Base-by-base conservation (phyloP, 2,888 invertebrate genomes). In the Dryobotodes eremita region DNA sequence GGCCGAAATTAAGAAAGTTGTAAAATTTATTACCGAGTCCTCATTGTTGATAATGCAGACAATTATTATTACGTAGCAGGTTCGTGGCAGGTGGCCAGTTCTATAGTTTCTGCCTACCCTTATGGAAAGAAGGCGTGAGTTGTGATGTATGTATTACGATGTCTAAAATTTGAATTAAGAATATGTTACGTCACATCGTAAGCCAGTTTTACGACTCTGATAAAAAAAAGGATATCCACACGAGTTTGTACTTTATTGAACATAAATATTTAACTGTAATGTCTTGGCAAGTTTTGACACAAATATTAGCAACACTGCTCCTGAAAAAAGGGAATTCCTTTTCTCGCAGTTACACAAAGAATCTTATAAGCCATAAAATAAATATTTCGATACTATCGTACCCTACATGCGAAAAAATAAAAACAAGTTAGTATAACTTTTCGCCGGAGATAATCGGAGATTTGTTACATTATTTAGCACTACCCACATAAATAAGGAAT, bases 401-500 rank as follows among this genome's bases (percentile, higher is more conserved):
- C 6, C 53, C 42, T 20, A 48, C 23, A 77, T 10, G 31, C 10
- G 23, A 42, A 71, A 31, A 71, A 71, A 81, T 62, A 71, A 71
- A 79, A 71, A 57, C 65, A 50, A 71, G 20, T 70, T 46, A 46
- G n/a, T 20, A 71, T n/a, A 74, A 74, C 64, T 59, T 82, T 81
- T 36, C 46, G 20, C 31, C 53, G 26, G 50, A 75, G 70, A 85
- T 85, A 81, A 81, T 85, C 57, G 55, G 61, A 85, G 82, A 83
- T 81, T 85, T 81, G 57, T 71, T 83, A 59, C 53, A 81, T 83
- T 81, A 83, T 81, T 75, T 75, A 83, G 62, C 48, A 71, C 64
- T n/a, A 71, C 82, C 75, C 71, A 68, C 74, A 81, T 82, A 81
- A 85, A 85, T 71, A 81, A 74, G 61, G 7, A 71, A 82, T 81